Evolutionary conservation across 1,140 invertebrate species (phyloP), one percentile per base, ranked within the genome.

Genomic region (Halyomorpha halys): DNA sequence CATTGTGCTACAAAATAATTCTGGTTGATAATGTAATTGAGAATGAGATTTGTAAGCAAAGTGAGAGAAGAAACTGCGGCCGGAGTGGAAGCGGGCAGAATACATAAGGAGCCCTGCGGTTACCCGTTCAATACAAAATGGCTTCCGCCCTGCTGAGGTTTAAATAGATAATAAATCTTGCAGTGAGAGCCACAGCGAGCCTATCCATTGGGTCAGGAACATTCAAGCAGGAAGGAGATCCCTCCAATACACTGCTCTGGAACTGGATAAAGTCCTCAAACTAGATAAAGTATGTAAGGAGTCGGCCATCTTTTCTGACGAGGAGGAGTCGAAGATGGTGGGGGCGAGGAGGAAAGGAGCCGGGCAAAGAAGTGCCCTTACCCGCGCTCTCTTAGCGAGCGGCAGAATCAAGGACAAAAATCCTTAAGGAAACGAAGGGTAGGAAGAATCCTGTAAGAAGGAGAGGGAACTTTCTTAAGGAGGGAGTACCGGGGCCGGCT

Each of bases 361-460:
- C 21, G n/a, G 1, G 5, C 47, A 21, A 21, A 21, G 47, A 21
- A 60, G 64, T 21, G 25, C 25, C 30, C 56, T 19, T 30, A 18
- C 44, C 44, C 59, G 64, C 59, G 21, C 64, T 65, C 64, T 65
- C 59, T 65, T 54, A 60, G 45, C 15, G 21, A 34, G 45, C 44
- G n/a, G 39, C 1, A 34, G 59, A 65, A 65, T 25, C 47, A 51
- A 53, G 21, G 44, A 30, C 19, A n/a, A 23, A 63, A 60, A 60
- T 49, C 25, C 61, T 47, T 14, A 47, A 47, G 61, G 61, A 62
- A 62, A 34, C 9, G 45, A 49, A 62, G 45, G 21, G 8, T 45
- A 49, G 61, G 45, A 44, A 44, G 23, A 44, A 61, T 30, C 16
- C 39, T 25, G n/a, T 14, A 34, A 21, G 44, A 45, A 23, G 27